Evolutionary conservation across 2,888 invertebrate genomes (phyloP).

Genomic region (Ichneumoninae sp.): DNA sequence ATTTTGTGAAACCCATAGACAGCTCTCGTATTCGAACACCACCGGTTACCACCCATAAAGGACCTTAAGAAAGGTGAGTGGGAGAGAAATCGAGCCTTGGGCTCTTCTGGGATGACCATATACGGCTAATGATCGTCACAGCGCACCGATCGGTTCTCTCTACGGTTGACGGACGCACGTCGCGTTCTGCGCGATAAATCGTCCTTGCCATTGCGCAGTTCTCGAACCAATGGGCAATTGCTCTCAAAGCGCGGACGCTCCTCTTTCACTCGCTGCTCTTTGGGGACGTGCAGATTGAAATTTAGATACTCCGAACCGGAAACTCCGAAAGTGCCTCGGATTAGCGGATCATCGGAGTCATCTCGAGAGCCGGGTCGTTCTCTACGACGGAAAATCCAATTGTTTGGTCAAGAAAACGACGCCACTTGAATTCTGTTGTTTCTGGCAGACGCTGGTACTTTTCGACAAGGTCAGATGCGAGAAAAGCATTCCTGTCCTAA

Average conservation of each 20-base stretch:
- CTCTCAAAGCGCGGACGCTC: neutral
- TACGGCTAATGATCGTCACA: conserved; percentile 43
- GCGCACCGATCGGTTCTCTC: conserved; percentile 24
- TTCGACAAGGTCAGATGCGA: neutral
- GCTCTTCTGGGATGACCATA: conserved; percentile 36
- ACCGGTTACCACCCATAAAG: neutral
- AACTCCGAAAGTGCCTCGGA: conserved; percentile 9
- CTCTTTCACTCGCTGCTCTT: conserved; percentile 13
- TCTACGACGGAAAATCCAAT: neutral
- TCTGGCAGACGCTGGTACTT: neutral
- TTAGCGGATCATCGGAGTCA: neutral
- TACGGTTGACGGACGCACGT: neutral
- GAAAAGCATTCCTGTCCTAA: neutral
- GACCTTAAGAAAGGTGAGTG: neutral
- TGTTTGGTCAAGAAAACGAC: neutral
- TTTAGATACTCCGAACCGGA: conserved; percentile 27
- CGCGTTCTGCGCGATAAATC: conserved; percentile 24
- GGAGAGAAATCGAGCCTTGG: conserved; percentile 42
- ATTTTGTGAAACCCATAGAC: conserved; percentile 41
- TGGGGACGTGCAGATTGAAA: conserved; percentile 34
- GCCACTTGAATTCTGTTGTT: neutral
- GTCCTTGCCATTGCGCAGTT: conserved; percentile 19
- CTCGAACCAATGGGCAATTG: conserved; percentile 21
- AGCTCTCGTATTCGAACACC: conserved; percentile 10
- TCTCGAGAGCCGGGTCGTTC: neutral